Base-by-base conservation (phyloP, 2,888 invertebrate genomes). In the Callyntrura sp. region DNA sequence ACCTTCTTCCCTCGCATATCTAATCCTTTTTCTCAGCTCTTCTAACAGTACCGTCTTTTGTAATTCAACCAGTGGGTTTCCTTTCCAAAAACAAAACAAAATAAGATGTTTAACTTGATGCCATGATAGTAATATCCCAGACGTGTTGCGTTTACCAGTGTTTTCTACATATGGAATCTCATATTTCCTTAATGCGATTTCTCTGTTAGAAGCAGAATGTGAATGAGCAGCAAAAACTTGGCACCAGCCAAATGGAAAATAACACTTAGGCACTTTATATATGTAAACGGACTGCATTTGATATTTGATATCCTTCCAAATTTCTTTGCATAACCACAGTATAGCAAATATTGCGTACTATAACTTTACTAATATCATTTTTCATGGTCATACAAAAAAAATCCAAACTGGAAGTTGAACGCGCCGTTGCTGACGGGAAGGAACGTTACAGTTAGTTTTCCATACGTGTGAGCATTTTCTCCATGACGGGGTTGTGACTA, bases 31-130 rank as follows among this genome's bases (percentile, higher is more conserved):
- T 25, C 5, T 28, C 11, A 14, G 28, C 14, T 28, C 28, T 14
- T 5, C 43, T 35, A 20, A 23, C 60, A 2, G 35, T 35, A 35
- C 6, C 35, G 35, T 35, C 35, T 35, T 35, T 35, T 35, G 6
- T 35, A 35, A 35, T 17, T 68, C 68, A 68, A 68, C 35, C 68
- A 68, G 68, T 68, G 65, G 65, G 35, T 65, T 57, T 17, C 17
- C 23, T 17, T 20, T 17, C 20, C 8, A 9, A 20, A 20, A 60
- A 60, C 17, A 60, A 8, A 60, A 60, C n/a, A n/a, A n/a, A 51
- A 51, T 51, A 51, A 11, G 35, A 35, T 14, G n/a, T 17, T 55
- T 55, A 55, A 11, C 60, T 1, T 23, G 17, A 17, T 60, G 35
- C 23, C 8, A 60, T 4, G 23, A 60, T 17, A 17, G 57, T n/a